These are phyloP conservation scores for Drosophila tsacasi DNA, from an alignment of 1,140 invertebrate genomes.

Conservation along the genomic window DNA sequence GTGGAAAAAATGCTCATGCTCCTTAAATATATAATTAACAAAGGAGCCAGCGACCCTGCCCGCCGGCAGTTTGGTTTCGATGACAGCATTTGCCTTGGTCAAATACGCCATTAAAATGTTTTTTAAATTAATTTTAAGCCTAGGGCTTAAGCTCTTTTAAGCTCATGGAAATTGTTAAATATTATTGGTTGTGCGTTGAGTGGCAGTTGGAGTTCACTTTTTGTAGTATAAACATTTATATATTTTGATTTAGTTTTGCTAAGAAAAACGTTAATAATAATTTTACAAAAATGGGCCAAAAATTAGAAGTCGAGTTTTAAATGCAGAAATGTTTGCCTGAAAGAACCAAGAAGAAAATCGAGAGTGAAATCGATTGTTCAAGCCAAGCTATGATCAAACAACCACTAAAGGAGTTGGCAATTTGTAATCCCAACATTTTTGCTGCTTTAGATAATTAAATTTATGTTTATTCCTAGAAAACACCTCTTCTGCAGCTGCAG, in stretches of 20 bases:
- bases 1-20: constrained; percentile 19
- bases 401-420: no score
- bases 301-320: no score
- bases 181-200: neutral
- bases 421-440: no score
- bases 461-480: neutral
- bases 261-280: no score
- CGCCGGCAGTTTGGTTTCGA: neutral
- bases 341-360: no score
- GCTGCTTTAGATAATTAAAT: neutral
- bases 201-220: neutral
- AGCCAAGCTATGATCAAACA: no score
- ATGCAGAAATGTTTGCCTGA: no score
- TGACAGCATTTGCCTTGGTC: constrained; percentile 6
- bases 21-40: constrained; percentile 27
- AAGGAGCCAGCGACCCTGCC: neutral
- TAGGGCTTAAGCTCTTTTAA: neutral
- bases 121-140: constrained; percentile 2
- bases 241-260: no score
- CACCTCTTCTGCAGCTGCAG: neutral
- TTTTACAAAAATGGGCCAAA: no score
- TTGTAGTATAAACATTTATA: neutral
- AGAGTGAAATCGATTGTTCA: no score
- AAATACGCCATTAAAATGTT: constrained; percentile 7
- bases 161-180: neutral